Evolutionary conservation across 2,888 invertebrate genomes (phyloP), one percentile per base, ranked within the genome.

Genomic region (Rhingia campestris): DNA sequence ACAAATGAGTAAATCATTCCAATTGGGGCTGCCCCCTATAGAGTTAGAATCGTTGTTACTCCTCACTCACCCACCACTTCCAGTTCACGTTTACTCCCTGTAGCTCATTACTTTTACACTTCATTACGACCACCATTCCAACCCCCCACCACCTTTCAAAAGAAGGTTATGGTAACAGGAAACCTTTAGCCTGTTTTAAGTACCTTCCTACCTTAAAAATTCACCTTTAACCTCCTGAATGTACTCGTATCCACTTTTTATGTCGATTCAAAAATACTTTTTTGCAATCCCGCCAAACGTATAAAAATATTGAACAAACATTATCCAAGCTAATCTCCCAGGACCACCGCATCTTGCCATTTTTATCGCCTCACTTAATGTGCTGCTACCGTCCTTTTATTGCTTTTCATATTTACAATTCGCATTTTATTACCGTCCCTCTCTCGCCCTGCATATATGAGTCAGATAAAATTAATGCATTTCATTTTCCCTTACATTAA

Each of bases 401-500:
- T 6, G 54, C 64, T 64, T 74, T 64, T 47, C 22, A 56, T 56
- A 56, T 49, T 56, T 64, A 45, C 63, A 64, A 49, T 64, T 39
- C 66, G 51, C 33, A 58, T 58, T 49, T 67, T 61, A 76, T 76
- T 54, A 53, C 67, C 59, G 63, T 32, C 59, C 51, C 33, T 22
- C 22, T 22, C 22, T 22, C 22, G 1, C 22, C 53, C 45, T 59
- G 59, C 43, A 75, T 69, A 30, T 49, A 9, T 49, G 10, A 30
- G 54, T 61, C 53, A 67, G 43, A 43, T 30, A 30, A 47, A 76
- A 76, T 69, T 67, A 76, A 76, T 76, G 76, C 67, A 76, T 76
- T 76, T 76, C 54, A 76, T 76, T 76, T 76, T 22, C 45, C 59
- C 43, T 61, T 54, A 61, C 61, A 69, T 76, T 76, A 76, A 39